phyloP scores from a whole-genome alignment of 1,140 invertebrate genomes.

The Ceratina japonica region DNA sequence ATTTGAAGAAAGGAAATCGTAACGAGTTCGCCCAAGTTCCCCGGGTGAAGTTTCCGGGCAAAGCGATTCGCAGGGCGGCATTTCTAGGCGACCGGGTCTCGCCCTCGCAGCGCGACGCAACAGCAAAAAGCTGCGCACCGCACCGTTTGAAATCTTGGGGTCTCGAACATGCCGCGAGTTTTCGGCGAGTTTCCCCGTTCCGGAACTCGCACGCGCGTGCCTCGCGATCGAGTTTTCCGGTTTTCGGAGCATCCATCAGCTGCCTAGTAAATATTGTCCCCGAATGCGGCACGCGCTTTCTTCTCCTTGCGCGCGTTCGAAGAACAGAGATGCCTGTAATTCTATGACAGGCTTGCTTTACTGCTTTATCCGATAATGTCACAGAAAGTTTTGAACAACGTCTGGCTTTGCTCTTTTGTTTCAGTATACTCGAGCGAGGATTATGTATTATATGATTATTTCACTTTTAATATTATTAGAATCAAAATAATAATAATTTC shows the following conservation, averaged over 20 bases:
- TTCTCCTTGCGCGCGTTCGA: too few relatives aligned
- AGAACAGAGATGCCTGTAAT: too few relatives aligned
- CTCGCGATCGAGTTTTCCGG: background rate
- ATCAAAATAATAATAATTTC: too few relatives aligned
- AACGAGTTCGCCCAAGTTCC: slow-evolving; percentile 34
- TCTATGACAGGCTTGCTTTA: too few relatives aligned
- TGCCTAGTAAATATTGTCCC: too few relatives aligned
- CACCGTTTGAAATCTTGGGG: background rate
- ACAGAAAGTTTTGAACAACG: too few relatives aligned
- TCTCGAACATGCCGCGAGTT: background rate
- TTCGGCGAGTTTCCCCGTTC: slow-evolving; percentile 9
- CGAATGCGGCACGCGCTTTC: too few relatives aligned
- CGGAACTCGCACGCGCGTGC: slow-evolving; percentile 1
- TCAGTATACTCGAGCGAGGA: too few relatives aligned
- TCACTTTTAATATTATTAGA: too few relatives aligned
- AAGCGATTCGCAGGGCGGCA: background rate
- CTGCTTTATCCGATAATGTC: too few relatives aligned
- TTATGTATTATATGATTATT: too few relatives aligned
- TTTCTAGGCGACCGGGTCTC: background rate
- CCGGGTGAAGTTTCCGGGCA: background rate
- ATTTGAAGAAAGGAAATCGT: slow-evolving; percentile 35
- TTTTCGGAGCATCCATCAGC: background rate
- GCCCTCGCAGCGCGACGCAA: background rate
- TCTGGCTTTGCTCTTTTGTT: too few relatives aligned
- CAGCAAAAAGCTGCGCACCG: background rate